Conservation (phyloP, 2,113 vertebrate species). For the Pholis gunnellus region DNA sequence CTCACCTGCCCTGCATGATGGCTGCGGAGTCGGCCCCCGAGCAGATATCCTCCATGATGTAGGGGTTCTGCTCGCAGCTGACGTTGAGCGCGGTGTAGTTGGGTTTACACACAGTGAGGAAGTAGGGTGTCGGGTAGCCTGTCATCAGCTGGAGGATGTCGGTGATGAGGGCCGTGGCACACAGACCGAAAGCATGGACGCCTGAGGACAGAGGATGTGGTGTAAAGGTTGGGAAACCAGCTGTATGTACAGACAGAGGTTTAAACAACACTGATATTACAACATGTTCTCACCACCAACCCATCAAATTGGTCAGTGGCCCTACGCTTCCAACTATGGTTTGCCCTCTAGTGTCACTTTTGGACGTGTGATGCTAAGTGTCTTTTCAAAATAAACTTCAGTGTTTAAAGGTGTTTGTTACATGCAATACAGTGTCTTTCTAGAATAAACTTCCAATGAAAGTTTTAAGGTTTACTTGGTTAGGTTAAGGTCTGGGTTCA, state of each 20-base stretch:
- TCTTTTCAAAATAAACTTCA: not conserved
- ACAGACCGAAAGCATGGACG: constrained; percentile 96
- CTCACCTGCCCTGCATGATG: constrained; percentile 96
- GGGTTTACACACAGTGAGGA: constrained; percentile 98
- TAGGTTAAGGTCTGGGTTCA: not conserved
- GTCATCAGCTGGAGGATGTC: constrained; percentile 97
- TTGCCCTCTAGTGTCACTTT: too few species aligned
- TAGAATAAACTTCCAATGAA: not conserved
- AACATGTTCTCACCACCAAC: not conserved
- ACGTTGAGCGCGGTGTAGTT: constrained; percentile 95
- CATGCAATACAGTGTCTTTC: not conserved
- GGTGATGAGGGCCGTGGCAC: constrained; percentile 96
- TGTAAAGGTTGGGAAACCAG: not conserved
- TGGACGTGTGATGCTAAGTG: not conserved
- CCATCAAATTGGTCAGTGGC: not conserved
- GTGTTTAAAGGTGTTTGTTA: not conserved
- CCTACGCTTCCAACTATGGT: too few species aligned
- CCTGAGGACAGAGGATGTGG: constrained; percentile 78
- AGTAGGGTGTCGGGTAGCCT: constrained; percentile 95
- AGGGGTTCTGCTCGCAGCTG: constrained; percentile 95
- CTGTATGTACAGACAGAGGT: not conserved
- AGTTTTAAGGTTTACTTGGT: not conserved
- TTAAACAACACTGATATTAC: not conserved
- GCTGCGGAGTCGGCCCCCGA: constrained; percentile 89
- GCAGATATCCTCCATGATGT: constrained; percentile 96